These are phyloP conservation scores for Brachyptera putata DNA, from an alignment of 2,888 invertebrate species.

Conservation along the genomic window DNA sequence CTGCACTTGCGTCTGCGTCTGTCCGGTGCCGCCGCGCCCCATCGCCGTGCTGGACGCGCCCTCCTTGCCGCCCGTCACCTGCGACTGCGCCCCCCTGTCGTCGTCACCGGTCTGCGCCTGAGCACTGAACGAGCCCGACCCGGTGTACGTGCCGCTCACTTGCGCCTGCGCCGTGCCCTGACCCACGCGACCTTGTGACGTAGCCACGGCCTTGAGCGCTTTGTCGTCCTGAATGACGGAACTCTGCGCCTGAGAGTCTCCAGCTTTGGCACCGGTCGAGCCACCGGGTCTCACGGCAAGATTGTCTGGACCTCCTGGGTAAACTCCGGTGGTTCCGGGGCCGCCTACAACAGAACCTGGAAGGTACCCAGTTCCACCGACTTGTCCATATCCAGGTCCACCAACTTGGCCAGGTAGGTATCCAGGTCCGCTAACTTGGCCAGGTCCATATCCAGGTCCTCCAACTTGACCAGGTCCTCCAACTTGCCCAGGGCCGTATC, in stretches of 20 bases:
- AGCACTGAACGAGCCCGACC: constrained; percentile 75
- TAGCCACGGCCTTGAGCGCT: constrained; percentile 70
- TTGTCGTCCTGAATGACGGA: constrained; percentile 53
- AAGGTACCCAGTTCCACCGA: constrained; percentile 15
- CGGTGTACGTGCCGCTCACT: constrained; percentile 70
- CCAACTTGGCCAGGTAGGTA: constrained; percentile 24
- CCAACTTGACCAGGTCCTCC: constrained; percentile 17
- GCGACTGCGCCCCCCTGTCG: constrained; percentile 64
- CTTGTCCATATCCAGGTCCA: constrained; percentile 22
- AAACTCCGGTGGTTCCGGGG: constrained; percentile 35
- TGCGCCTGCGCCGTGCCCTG: constrained; percentile 76
- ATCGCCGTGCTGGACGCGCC: constrained; percentile 73
- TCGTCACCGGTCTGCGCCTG: constrained; percentile 75
- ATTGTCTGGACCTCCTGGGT: constrained; percentile 31
- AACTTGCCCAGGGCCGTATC: constrained; percentile 12
- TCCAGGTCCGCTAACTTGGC: constrained; percentile 23
- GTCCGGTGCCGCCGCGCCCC: constrained; percentile 67
- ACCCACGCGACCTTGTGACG: constrained; percentile 69
- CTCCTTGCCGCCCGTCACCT: constrained; percentile 64
- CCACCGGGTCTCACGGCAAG: constrained; percentile 34
- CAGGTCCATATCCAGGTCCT: constrained; percentile 21
- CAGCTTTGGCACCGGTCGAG: constrained; percentile 45
- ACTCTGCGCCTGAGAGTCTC: constrained; percentile 70
- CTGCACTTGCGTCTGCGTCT: constrained; percentile 73
- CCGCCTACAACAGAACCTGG: constrained; percentile 31